phyloP scores from a whole-genome alignment of 2,888 invertebrate genomes.

The Drosophila mettleri region DNA sequence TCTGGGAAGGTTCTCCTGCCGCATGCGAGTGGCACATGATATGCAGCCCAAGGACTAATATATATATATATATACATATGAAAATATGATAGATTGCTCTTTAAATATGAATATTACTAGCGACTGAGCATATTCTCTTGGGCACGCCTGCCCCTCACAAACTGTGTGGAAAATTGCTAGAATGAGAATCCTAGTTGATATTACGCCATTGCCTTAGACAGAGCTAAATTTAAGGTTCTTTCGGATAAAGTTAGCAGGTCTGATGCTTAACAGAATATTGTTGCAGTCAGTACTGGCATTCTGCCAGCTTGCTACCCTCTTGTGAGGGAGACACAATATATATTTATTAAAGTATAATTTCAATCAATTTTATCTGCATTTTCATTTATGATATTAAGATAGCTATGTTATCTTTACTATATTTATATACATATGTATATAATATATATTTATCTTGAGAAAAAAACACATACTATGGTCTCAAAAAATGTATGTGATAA shows the following conservation, averaged over 20 bases:
- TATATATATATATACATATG: no score
- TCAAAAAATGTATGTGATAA: no score
- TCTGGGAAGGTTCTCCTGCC: conserved; percentile 44
- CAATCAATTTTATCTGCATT: no score
- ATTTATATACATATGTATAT: no score
- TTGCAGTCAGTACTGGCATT: neutral
- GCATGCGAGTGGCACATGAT: conserved; percentile 25
- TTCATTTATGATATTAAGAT: no score
- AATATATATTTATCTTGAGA: no score
- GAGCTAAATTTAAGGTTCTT: neutral
- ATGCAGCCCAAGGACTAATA: no score
- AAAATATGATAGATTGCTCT: conserved; percentile 4
- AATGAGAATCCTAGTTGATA: neutral
- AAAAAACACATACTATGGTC: no score
- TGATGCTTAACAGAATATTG: neutral
- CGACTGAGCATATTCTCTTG: neutral
- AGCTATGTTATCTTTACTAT: no score
- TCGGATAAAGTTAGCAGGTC: neutral
- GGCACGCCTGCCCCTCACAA: neutral
- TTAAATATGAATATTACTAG: conserved; percentile 4
- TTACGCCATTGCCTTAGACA: neutral
- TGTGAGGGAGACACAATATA: no score
- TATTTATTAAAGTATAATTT: no score
- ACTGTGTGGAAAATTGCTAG: neutral
- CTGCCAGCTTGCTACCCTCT: no score